Base-by-base conservation (phyloP, 2,797 vertebrate genomes). In the Leptoclinus maculatus region DNA sequence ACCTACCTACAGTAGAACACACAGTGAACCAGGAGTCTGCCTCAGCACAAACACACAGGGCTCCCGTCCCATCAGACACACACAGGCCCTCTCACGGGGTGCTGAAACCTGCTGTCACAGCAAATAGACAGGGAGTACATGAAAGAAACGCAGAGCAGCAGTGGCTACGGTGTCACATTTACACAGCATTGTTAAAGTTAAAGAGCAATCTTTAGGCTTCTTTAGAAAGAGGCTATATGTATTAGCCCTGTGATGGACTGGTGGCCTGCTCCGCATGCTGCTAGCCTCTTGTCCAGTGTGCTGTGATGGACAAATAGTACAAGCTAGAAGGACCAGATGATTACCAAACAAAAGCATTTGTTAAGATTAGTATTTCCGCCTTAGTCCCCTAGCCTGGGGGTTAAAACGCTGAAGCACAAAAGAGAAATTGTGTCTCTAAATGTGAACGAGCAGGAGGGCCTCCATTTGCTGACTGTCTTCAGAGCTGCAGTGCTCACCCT, bases 31-130 rank as follows among this genome's bases (percentile, higher is more conserved):
- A 76, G 71, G 38, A 53, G 51, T 86, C 60, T 79, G 74, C 64
- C 72, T 67, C 70, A 32, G 72, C 54, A 54, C 49, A 64, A 49
- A 77, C 58, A 68, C 68, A 79, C 83, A 67, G 47, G 56, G 36
- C 77, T 81, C 69, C 45, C 67, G 59, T 79, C 66, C 57, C 63
- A 73, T 66, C 39, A 53, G 39, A 73, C 43, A 56, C 45, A 53
- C 53, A 57, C 45, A 71, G 36, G 62, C 56, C 68, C 53, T 29
- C 12, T 14, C 41, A 38, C 10, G 9, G 36, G 49, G 80, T 67
- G 59, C 71, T 59, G 74, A 90, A 88, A 87, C 82, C 71, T 89
- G 89, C 88, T 87, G 88, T 80, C 74, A 83, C 82, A 86, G 87
- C 88, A 87, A 60, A 80, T 39, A 58, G 60, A 84, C 45, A 54